These are phyloP conservation scores for Platysternon megacephalum DNA, from an alignment of 2,113 vertebrate genomes.

Conservation along the genomic window DNA sequence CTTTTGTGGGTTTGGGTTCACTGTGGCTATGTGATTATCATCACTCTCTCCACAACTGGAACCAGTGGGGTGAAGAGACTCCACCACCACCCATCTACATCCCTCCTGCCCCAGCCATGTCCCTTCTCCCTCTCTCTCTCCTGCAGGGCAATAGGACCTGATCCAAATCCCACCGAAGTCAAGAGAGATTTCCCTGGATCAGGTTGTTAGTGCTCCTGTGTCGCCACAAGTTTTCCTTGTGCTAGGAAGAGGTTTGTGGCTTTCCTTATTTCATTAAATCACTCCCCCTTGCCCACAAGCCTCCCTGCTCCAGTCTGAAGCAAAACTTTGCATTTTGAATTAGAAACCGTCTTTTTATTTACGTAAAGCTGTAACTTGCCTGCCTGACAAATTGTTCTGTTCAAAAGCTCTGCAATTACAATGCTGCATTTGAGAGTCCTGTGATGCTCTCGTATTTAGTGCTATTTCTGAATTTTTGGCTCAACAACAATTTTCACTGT, in stretches of 20 bases:
- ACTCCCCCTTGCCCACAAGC: not conserved
- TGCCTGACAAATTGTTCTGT: not conserved
- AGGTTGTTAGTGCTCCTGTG: not conserved
- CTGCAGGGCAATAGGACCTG: not conserved
- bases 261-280: not conserved
- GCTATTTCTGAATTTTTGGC: not conserved
- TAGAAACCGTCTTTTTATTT: not conserved
- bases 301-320: not conserved
- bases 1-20: not conserved
- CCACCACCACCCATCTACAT: not conserved
- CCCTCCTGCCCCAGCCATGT: not conserved
- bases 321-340: not conserved
- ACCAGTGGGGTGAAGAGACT: not conserved
- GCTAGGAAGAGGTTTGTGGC: not conserved
- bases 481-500: not conserved
- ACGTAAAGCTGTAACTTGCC: not conserved
- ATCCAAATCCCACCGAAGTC: accelerated
- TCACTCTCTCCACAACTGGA: not conserved
- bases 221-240: not conserved
- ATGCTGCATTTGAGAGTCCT: not conserved
- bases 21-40: not conserved
- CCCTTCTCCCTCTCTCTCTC: not conserved
- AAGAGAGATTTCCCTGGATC: not conserved
- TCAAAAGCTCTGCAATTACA: not conserved
- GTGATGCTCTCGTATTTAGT: accelerated